Conservation (phyloP, 2,797 vertebrate species). For the Eospalax fontanierii region DNA sequence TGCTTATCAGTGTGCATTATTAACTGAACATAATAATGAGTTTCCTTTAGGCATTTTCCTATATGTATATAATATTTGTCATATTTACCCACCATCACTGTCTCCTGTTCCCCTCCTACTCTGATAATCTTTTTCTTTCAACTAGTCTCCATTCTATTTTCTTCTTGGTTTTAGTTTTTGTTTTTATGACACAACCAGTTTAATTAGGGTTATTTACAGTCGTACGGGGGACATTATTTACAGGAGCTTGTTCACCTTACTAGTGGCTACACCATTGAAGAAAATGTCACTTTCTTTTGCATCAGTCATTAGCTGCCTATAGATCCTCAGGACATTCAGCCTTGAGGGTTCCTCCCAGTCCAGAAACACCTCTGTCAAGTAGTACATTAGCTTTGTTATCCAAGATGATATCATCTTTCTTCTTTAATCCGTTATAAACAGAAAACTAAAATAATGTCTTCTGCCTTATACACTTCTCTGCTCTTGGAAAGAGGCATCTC, state of each 20-base stretch:
- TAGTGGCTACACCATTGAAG: neutral
- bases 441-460: slow-evolving; percentile 78
- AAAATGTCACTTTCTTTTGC: neutral
- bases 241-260: neutral
- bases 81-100: neutral
- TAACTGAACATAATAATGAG: neutral
- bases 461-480: slow-evolving; percentile 69
- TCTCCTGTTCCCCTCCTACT: neutral
- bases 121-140: too few species aligned
- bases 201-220: neutral
- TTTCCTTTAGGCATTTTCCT: neutral
- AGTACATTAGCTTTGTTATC: slow-evolving; percentile 69
- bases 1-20: neutral
- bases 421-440: slow-evolving; percentile 66
- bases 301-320: neutral
- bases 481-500: slow-evolving; percentile 65
- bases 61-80: neutral
- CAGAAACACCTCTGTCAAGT: slow-evolving; percentile 67
- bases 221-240: neutral
- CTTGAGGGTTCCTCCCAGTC: slow-evolving; percentile 58
- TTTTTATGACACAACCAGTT: neutral
- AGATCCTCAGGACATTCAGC: neutral
- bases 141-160: neutral
- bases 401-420: slow-evolving; percentile 73
- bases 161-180: neutral